These are phyloP conservation scores for Calameuta idolon DNA, from an alignment of 2,888 invertebrate genomes.

Conservation along the genomic window DNA sequence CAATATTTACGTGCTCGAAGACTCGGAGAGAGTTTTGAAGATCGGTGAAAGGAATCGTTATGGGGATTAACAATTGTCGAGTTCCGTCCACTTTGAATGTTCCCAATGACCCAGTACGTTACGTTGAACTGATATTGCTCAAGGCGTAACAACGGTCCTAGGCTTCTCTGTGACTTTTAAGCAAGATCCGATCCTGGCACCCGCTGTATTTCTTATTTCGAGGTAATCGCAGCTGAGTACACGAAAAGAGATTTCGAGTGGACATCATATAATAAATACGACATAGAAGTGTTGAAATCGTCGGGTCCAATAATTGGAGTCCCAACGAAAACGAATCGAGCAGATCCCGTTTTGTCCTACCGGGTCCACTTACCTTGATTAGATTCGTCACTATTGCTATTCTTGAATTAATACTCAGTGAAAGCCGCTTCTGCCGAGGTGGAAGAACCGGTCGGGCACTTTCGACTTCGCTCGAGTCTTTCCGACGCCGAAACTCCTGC, in stretches of 20 bases:
- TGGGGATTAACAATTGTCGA: neutral
- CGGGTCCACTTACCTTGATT: slow-evolving; percentile 15
- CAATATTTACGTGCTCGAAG: neutral
- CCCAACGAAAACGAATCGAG: neutral
- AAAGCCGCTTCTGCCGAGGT: slow-evolving; percentile 16
- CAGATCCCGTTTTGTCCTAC: neutral
- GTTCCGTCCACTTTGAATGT: neutral
- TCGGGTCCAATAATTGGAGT: neutral
- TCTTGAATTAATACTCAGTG: slow-evolving; percentile 14
- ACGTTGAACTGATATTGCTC: neutral
- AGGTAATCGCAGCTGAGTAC: neutral
- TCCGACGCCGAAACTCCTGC: neutral
- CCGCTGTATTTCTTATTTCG: neutral
- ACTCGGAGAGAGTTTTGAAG: neutral
- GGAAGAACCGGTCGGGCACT: slow-evolving; percentile 19
- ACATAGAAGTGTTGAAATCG: neutral
- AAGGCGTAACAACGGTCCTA: neutral
- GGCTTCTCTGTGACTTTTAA: neutral
- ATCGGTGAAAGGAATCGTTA: neutral
- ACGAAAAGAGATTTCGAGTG: neutral
- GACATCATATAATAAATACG: neutral
- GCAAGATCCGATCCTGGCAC: neutral
- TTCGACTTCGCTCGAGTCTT: slow-evolving; percentile 14
- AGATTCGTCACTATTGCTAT: slow-evolving; percentile 20
- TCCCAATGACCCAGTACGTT: neutral